phyloP scores from a whole-genome alignment of 2,797 vertebrate species.

The Trachurus trachurus region DNA sequence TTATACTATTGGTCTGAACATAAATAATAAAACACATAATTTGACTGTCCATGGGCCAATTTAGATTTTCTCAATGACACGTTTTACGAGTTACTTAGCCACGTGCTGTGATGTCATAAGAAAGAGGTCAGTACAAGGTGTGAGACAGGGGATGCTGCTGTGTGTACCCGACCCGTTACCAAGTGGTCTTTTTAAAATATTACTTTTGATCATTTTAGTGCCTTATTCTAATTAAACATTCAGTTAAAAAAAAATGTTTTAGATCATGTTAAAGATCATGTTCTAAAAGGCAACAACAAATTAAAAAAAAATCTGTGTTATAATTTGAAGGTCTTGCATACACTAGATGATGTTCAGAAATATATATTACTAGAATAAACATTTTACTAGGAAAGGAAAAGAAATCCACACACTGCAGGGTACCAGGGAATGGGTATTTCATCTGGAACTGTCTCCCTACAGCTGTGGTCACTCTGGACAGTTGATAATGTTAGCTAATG shows the following conservation, averaged over 20 bases:
- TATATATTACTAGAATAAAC: too few relatives aligned
- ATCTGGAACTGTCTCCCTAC: not conserved
- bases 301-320: not conserved
- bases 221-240: not conserved
- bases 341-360: not conserved
- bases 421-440: not conserved
- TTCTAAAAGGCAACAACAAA: too few relatives aligned
- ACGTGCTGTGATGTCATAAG: not conserved
- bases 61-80: not conserved
- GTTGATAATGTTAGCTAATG: not conserved
- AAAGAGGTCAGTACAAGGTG: not conserved
- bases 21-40: not conserved
- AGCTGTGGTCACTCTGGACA: not conserved
- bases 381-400: too few relatives aligned
- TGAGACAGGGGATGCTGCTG: too few relatives aligned
- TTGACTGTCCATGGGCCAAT: not conserved
- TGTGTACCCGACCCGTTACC: too few relatives aligned
- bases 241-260: too few relatives aligned
- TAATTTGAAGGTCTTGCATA: slow-evolving; percentile 1
- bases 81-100: too few relatives aligned
- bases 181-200: not conserved
- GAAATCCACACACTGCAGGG: too few relatives aligned
- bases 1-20: not conserved
- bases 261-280: too few relatives aligned
- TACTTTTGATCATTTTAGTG: not conserved